phyloP scores from a whole-genome alignment of 2,888 invertebrate genomes.

The Noctua fimbriata region DNA sequence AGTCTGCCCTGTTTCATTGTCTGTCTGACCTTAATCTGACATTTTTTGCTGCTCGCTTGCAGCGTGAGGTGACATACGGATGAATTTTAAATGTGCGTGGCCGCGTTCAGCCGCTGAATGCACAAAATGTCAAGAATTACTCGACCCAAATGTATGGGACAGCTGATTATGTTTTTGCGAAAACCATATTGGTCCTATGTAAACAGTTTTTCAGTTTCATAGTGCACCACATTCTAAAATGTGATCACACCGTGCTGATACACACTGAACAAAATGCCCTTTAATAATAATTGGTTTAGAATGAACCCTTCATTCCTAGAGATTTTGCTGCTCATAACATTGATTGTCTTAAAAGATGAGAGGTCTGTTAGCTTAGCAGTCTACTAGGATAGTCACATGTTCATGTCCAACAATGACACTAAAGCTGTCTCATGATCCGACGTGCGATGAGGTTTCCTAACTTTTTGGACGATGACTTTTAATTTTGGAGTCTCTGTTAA shows the following conservation, averaged over 20 bases:
- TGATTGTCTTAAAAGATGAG: neutral
- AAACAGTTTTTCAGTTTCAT: neutral
- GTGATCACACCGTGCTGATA: neutral
- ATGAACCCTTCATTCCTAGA: neutral
- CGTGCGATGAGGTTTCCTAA: neutral
- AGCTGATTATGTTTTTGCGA: neutral
- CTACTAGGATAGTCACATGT: neutral
- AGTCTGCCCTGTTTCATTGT: slow-evolving; percentile 78
- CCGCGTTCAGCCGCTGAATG: neutral
- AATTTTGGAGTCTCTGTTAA: neutral
- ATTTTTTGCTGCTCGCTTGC: slow-evolving; percentile 80
- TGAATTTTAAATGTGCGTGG: neutral
- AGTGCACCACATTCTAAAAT: neutral
- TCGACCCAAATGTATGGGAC: neutral
- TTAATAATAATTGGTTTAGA: neutral
- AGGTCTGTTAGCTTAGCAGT: neutral
- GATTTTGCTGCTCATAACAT: neutral
- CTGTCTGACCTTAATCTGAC: slow-evolving; percentile 82
- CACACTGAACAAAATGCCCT: neutral
- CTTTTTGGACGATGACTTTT: neutral
- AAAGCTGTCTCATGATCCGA: neutral
- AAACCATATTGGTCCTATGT: neutral
- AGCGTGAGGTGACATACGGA: slow-evolving; percentile 67
- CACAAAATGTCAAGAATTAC: neutral
- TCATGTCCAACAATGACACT: too few species aligned